Base-by-base conservation (phyloP, 2,113 vertebrate species). In the Mustelus asterias region DNA sequence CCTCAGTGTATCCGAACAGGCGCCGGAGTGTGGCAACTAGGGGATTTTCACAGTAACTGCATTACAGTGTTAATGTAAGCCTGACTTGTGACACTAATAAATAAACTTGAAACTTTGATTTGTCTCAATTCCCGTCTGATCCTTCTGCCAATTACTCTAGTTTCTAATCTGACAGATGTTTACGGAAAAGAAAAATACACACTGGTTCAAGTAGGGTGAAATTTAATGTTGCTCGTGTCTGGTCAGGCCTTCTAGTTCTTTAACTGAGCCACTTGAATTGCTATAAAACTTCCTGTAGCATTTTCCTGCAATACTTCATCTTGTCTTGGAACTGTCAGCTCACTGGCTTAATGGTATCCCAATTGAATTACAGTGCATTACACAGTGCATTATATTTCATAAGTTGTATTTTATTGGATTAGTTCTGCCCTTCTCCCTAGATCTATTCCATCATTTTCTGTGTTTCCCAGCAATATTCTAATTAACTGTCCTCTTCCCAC, bases 361-460 rank as follows among this genome's bases (percentile, higher is more conserved):
- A 97, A 97, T 97, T 97, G 96, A 97, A 97, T 98, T 98, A 97
- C 96, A 96, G 96, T 96, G 96, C 97, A 97, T 97, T 97, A 97
- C 97, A 97, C 96, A 96, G 96, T 96, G 97, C 96, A 86, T 96
- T 96, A 95, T 95, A 92, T 97, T 96, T 97, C 97, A 95, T 96
- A 97, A 96, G 96, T 95, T 95, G 95, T 94, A 41, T 96, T 88
- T 94, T 96, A 94, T 94, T 94, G 96, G 96, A 96, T 96, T 96
- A 96, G 94, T 29, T 72, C 67, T 72, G 67, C 67, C 29, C 69
- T 72, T 72, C 29, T 72, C 67, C 16, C 94, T 95, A 26, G 37
- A 8, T 76, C 26, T 1, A 72, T 70, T 44, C 67, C n/a, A 70
- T 67, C 65, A 70, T 94, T 94, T 70, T 70, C 67, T 24, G 13